A percentile compares a stretch with the other conserved stretches of the same genome.
Conservation (phyloP, 2,888 invertebrate genomes). For the Temnothorax unifasciatus region DNA sequence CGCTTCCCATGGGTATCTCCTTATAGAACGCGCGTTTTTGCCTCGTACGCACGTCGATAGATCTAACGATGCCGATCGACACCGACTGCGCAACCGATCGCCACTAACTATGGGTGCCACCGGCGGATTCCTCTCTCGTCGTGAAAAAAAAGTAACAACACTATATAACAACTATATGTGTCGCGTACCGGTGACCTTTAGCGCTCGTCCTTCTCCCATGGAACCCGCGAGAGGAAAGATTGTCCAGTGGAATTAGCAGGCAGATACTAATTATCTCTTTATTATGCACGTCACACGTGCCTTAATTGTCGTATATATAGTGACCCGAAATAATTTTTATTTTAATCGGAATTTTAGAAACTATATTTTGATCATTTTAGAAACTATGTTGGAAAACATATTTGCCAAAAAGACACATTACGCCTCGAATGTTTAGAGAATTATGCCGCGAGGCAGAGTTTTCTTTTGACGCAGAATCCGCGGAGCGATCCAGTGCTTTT, state of each 20-base stretch:
- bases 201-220: background rate
- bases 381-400: too few species aligned
- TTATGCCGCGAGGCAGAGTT: background rate
- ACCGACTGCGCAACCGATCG: constrained; percentile 61
- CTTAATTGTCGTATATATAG: too few species aligned
- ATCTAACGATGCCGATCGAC: constrained; percentile 67
- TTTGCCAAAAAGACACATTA: too few species aligned
- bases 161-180: background rate
- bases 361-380: background rate
- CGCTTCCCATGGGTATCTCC: constrained; percentile 52
- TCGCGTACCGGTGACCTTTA: constrained; percentile 9
- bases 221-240: background rate
- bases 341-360: background rate
- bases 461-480: background rate
- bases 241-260: background rate
- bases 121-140: constrained; percentile 55
- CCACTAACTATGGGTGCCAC: constrained; percentile 47
- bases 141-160: background rate
- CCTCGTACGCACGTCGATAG: constrained; percentile 51
- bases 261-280: background rate
- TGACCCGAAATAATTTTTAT: background rate
- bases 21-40: constrained; percentile 35
- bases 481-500: background rate
- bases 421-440: background rate
- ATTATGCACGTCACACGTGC: background rate